These are phyloP conservation scores for Parus major DNA, from an alignment of 2,113 vertebrate species.

Conservation along the genomic window DNA sequence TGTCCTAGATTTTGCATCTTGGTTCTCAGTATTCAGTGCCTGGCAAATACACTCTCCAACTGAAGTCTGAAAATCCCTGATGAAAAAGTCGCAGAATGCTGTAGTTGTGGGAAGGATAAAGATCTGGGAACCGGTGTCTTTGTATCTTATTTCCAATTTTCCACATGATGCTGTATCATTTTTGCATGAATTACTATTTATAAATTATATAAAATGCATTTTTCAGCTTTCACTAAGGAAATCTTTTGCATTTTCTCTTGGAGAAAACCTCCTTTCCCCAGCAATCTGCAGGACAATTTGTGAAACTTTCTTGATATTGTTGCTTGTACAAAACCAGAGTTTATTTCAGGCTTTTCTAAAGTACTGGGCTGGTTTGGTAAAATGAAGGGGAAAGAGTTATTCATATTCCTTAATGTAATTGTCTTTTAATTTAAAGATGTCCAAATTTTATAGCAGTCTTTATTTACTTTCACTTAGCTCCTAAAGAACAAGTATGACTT, in stretches of 20 bases:
- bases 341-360: conserved; percentile 1
- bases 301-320: not conserved
- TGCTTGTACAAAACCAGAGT: not conserved
- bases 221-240: not conserved
- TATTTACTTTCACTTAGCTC: conserved; percentile 39
- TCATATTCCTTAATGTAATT: not conserved
- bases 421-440: conserved; percentile 48
- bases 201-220: not conserved
- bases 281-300: not conserved
- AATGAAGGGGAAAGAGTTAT: not conserved
- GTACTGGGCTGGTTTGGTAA: not conserved
- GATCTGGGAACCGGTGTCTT: not conserved
- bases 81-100: not conserved
- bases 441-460: conserved; percentile 7
- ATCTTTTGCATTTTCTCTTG: not conserved
- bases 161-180: not conserved
- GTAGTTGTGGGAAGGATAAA: not conserved
- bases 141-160: not conserved
- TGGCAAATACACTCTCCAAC: not conserved
- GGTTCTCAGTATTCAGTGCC: not conserved
- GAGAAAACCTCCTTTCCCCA: not conserved
- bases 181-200: not conserved
- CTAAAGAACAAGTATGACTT: conserved; percentile 5
- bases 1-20: not conserved
- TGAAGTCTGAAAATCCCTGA: not conserved